Base-by-base conservation (phyloP, 2,797 vertebrate genomes). In the Kryptopterus vitreolus region DNA sequence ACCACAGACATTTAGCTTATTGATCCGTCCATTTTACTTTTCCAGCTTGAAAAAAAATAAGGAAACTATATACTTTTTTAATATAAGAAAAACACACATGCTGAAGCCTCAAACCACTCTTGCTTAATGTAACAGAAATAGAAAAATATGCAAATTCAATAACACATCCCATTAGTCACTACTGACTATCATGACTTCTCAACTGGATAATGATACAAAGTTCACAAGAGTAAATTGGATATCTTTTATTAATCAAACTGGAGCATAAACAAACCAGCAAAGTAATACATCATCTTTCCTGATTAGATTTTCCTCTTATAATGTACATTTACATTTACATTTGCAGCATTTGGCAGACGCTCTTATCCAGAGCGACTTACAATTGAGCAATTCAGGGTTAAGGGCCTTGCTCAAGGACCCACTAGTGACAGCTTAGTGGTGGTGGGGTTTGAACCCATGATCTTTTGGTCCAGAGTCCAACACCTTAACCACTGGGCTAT, bases 161-260 rank as follows among this genome's bases (percentile, higher is more conserved):
- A 57, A 38, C 52, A 38, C 33, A 35, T 55, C 50, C 50, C 69
- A 73, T 73, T 73, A 35, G 6, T 73, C 33, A 58, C 52, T 38
- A 24, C 13, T 22, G 31, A 20, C 18, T 15, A n/a, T 72, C 71
- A 57, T 73, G 22, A 35, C 55, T 72, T 55, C 31, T 72, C 70
- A 74, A 20, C 71, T 43, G 53, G 33, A 53, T 58, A 43, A 58
- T 43, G 16, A 58, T 26, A 59, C 35, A 59, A 46, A 59, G 15
- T 26, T 16, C 35, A 59, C 1, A 59, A 26, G 33, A 74, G 57
- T 58, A 73, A 57, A 74, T 29, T 59, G 55, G 22, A 58, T 74
- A 43, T 43, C 33, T 58, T 74, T 9, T 12, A 74, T 58, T 3
- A 24, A 15, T 6, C 7, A 57, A 73, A 73, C 38, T 57, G 24